A percentile compares a stretch with the other conserved stretches of the same genome.
Conservation (phyloP, 2,888 invertebrate genomes). For the Macropis europaea region DNA sequence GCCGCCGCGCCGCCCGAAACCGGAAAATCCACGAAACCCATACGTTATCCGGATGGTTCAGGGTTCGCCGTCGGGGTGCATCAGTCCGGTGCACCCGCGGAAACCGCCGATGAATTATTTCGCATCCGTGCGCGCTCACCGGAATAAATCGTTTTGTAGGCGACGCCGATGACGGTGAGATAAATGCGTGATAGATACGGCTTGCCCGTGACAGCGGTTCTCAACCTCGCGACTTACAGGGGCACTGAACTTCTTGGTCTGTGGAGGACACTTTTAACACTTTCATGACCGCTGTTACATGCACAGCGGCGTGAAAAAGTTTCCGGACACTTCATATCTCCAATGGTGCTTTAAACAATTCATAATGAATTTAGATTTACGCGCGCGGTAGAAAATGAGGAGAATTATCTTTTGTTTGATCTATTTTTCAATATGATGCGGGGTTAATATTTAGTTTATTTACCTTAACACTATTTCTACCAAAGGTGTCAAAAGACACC, state of each 20-base stretch:
- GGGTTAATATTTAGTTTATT: too few species aligned
- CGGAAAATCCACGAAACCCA: slow-evolving; percentile 67
- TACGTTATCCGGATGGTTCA: slow-evolving; percentile 43
- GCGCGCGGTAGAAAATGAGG: too few species aligned
- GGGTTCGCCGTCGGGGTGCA: slow-evolving; percentile 14
- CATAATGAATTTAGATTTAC: too few species aligned
- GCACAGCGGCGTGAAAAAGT: too few species aligned
- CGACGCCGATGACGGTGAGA: slow-evolving; percentile 20
- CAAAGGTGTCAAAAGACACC: too few species aligned
- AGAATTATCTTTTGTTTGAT: too few species aligned
- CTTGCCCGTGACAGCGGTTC: not conserved
- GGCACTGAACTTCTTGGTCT: not conserved
- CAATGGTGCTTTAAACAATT: too few species aligned
- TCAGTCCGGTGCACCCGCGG: slow-evolving; percentile 20
- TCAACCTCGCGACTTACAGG: not conserved
- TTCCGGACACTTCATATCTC: too few species aligned
- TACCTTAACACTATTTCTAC: too few species aligned
- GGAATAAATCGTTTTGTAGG: slow-evolving; percentile 12
- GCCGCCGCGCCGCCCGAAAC: slow-evolving; percentile 53
- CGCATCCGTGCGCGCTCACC: slow-evolving; percentile 16
- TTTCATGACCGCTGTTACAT: too few species aligned
- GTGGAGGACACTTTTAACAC: not conserved
- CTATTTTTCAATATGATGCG: too few species aligned
- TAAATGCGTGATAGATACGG: slow-evolving; percentile 6
- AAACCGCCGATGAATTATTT: slow-evolving; percentile 51